Conservation (phyloP, 2,113 vertebrate species). For the Holacanthus passer region DNA sequence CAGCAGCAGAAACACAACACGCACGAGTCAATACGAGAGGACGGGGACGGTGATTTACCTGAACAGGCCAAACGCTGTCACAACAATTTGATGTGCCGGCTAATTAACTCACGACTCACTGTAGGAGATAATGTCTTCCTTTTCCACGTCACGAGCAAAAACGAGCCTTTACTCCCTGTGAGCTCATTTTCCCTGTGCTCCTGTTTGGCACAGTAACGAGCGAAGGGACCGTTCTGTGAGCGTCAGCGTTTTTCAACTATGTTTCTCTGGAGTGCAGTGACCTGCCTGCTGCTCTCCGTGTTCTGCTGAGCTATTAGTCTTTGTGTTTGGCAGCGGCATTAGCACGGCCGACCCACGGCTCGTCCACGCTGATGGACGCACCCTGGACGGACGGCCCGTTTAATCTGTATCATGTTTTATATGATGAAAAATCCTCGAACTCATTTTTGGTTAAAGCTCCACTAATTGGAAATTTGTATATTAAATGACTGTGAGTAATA, state of each 20-base stretch:
- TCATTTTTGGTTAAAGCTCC: neutral
- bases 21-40: slow-evolving; percentile 42
- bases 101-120: slow-evolving; percentile 27
- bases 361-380: slow-evolving; percentile 35
- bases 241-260: slow-evolving; percentile 59
- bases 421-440: too few relatives aligned
- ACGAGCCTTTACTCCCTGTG: neutral
- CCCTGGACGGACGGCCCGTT: neutral
- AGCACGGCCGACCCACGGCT: slow-evolving; percentile 32
- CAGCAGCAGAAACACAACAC: slow-evolving; percentile 41
- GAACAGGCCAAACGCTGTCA: slow-evolving; percentile 31
- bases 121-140: neutral
- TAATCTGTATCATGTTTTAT: neutral
- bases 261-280: slow-evolving; percentile 45
- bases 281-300: slow-evolving; percentile 37
- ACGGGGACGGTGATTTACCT: slow-evolving; percentile 20
- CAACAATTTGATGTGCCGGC: slow-evolving; percentile 10
- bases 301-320: slow-evolving; percentile 52
- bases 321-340: slow-evolving; percentile 45
- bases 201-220: slow-evolving; percentile 6
- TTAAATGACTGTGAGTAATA: neutral
- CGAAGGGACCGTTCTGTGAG: slow-evolving; percentile 19
- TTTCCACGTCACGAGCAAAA: neutral
- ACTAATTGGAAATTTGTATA: neutral
- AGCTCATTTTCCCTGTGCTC: slow-evolving; percentile 3